Evolutionary conservation across 2,113 vertebrate genomes (phyloP), one percentile per base, ranked within the genome.

Genomic region (Hippocampus guttulatus): DNA sequence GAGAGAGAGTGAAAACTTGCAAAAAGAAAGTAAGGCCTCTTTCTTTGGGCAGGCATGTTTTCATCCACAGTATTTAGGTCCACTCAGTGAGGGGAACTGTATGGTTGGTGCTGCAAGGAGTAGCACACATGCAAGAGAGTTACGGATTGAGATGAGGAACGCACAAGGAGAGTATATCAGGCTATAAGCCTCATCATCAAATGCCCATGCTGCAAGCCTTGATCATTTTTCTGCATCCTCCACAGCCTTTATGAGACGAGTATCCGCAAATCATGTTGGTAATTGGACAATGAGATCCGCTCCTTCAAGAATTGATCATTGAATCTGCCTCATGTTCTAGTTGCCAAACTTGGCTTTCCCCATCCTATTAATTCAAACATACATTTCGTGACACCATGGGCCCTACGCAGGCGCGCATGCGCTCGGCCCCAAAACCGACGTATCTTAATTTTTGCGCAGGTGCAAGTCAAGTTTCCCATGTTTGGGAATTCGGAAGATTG

Each of bases 251-350:
- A 92, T 81, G 86, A 88, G 88, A 88, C 78, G 85, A 88, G 86
- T 82, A 85, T 88, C 83, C 82, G 86, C 85, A 87, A 87, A 91
- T 92, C 91, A 91, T 90, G 88, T 63, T 80, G 85, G 84, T 90
- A 90, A 92, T 92, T 89, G 88, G 89, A 91, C 89, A 88, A 91
- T 89, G 76, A 84, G 81, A 88, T 86, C 88, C 84, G 75, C 87
- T 88, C 88, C 91, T 92, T 92, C 88, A 90, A 87, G 91, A 88
- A 92, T 86, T 89, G 88, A 91, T 87, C 88, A 87, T 60, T 85
- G 88, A 90, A 82, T 90, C 74, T 87, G 80, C 81, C 74, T 79
- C 67, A 0, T 52, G 68, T 63, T 79, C 55, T 75, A 73, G 77
- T 82, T 84, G 49, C 27, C 11, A 9, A 80, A 76, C 80, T 81